Evolutionary conservation across 2,113 vertebrate species (phyloP), one percentile per base, ranked within the genome.

Genomic region (Campylomormyrus tamandua): DNA sequence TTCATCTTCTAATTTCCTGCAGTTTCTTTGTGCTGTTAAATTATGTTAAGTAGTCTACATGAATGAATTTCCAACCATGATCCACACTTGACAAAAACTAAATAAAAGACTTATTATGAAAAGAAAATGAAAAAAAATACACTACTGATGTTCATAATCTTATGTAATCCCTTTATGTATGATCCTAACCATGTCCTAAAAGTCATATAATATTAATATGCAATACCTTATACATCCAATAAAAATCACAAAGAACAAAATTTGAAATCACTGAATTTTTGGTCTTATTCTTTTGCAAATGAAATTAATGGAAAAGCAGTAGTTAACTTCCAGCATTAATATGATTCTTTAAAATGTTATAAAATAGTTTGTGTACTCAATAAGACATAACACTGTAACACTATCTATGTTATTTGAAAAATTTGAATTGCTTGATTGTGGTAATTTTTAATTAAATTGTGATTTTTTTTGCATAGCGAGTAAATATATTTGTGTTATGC

Each of bases 401-500:
- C 24, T 50, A 48, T 50, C 31, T 49, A 50, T 10, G 0, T 85
- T n/a, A 84, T 80, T 77, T 31, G 5, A 49, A 92, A 46, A 90
- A 87, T 50, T 62, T 46, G 56, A 87, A 88, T 35, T 91, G 87
- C 90, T 21, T 87, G 19, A 90, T 88, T 90, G 62, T 91, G 42
- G 42, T 88, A 8, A 56, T 89, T 92, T 84, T 88, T 90, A 88
- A 86, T 91, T 17, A 88, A 90, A 91, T 52, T 83, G 62, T 88
- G 87, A 42, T 46, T 48, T 56, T 56, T 56, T 93, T 90, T 90
- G 87, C 17, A 52, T 80, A 80, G 35, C 39, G 74, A 42, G 11
- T 8, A 83, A 8, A 8, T 17, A 8, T 9, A 27, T 90, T 89
- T 92, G 91, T 92, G 90, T 90, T 92, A 91, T 93, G 89, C 91